These are phyloP conservation scores for Gila robusta DNA, from an alignment of 2,797 vertebrate genomes.

Conservation along the genomic window DNA sequence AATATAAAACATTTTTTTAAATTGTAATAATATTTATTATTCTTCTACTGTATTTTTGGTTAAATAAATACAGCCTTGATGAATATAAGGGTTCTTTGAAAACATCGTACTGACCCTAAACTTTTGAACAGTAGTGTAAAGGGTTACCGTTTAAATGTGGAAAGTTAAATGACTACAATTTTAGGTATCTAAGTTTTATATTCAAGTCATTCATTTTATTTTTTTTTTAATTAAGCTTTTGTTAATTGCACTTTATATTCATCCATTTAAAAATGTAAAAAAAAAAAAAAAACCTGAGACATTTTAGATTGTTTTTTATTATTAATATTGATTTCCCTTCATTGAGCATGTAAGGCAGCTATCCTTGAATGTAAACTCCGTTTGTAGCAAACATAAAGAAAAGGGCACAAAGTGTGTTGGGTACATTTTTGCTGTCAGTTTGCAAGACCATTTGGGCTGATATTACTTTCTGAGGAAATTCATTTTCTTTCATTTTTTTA, in stretches of 20 bases:
- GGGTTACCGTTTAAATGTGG: not conserved
- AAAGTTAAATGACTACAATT: not conserved
- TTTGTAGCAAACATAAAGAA: not conserved
- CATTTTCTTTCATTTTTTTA: not conserved
- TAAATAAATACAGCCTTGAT: not conserved
- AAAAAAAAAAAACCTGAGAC: not conserved
- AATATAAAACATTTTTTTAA: not conserved
- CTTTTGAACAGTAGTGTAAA: constrained; percentile 3
- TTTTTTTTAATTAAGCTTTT: not conserved
- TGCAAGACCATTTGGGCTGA: not conserved
- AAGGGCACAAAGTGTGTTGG: too few relatives aligned
- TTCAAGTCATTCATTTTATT: not conserved
- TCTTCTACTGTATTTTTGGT: not conserved
- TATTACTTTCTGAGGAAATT: not conserved
- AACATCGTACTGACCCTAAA: not conserved
- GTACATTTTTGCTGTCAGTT: not conserved
- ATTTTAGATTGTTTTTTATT: not conserved
- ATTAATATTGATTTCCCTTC: not conserved
- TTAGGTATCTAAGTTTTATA: not conserved
- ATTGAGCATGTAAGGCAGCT: not conserved
- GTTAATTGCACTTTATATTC: constrained; percentile 7
- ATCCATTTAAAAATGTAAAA: not conserved
- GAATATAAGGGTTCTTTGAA: not conserved
- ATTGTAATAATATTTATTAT: not conserved
- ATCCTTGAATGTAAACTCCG: not conserved